Evolutionary conservation across 2,888 invertebrate genomes (phyloP).

Genomic region (Brassicogethes aeneus): DNA sequence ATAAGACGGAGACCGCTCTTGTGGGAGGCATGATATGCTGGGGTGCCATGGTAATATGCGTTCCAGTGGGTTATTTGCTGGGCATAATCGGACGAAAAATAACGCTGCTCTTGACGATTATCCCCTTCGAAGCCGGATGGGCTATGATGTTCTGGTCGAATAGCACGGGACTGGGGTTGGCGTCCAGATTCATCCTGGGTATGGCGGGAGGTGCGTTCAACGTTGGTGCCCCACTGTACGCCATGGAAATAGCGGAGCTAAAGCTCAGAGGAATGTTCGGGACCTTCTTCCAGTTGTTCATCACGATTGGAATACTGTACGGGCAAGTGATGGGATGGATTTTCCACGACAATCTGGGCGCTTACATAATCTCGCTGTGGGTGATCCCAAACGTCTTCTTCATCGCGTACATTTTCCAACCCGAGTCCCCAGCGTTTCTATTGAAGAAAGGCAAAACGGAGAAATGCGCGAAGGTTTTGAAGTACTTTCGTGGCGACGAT

Average conservation of each 20-base stretch:
- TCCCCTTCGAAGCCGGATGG: conserved; percentile 68
- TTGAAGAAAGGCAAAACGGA: conserved; percentile 53
- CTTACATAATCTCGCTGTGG: conserved; percentile 51
- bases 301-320: conserved; percentile 67
- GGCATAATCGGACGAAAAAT: conserved; percentile 55
- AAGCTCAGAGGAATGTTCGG: conserved; percentile 75
- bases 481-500: conserved; percentile 62
- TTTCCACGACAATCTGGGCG: conserved; percentile 43
- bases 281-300: conserved; percentile 74
- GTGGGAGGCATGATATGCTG: conserved; percentile 56
- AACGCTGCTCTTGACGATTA: conserved; percentile 52
- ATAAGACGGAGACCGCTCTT: neutral
- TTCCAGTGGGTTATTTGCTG: conserved; percentile 51
- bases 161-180: conserved; percentile 50
- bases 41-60: conserved; percentile 62
- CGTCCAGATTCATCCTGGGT: conserved; percentile 56
- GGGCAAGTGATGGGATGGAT: neutral
- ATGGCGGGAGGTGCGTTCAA: conserved; percentile 71
- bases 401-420: conserved; percentile 66
- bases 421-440: conserved; percentile 71
- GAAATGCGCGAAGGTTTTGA: conserved; percentile 58
- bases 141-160: conserved; percentile 58
- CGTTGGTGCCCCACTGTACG: conserved; percentile 74
- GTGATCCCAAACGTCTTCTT: conserved; percentile 60
- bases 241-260: conserved; percentile 74